Conservation (phyloP, 30 jellyfish, hydroid and myxozoan genomes). For the Rhopilema esculentum region DNA sequence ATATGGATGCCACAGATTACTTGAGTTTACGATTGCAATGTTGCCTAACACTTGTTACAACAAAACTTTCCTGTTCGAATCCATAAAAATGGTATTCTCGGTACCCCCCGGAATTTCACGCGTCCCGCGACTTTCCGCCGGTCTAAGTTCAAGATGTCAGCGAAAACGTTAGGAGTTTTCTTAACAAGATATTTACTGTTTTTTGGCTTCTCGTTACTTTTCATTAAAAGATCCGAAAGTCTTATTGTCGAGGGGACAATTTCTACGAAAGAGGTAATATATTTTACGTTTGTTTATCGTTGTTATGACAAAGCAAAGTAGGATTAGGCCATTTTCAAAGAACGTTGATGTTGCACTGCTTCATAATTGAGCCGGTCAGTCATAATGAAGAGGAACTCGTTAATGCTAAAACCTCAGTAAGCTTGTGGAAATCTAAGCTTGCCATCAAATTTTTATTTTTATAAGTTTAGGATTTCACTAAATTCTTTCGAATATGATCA, state of each 20-base stretch:
- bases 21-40: too few relatives aligned
- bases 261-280: slow-evolving; percentile 28
- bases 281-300: neutral
- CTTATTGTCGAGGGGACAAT: slow-evolving; percentile 26
- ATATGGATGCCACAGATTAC: too few relatives aligned
- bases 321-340: neutral
- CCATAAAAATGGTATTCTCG: too few relatives aligned
- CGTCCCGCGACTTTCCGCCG: neutral
- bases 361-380: too few relatives aligned
- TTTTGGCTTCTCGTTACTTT: neutral
- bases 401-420: too few relatives aligned
- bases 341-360: neutral
- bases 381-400: too few relatives aligned
- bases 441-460: too few relatives aligned
- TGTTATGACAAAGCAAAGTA: neutral
- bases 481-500: too few relatives aligned
- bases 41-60: too few relatives aligned
- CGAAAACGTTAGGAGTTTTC: neutral
- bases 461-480: too few relatives aligned
- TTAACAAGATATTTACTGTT: neutral
- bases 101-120: neutral
- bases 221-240: neutral
- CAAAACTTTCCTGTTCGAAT: too few relatives aligned
- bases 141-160: neutral
- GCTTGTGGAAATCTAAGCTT: too few relatives aligned